These are phyloP conservation scores for Pecten maximus DNA, from an alignment of 2,888 invertebrate genomes.

Conservation along the genomic window DNA sequence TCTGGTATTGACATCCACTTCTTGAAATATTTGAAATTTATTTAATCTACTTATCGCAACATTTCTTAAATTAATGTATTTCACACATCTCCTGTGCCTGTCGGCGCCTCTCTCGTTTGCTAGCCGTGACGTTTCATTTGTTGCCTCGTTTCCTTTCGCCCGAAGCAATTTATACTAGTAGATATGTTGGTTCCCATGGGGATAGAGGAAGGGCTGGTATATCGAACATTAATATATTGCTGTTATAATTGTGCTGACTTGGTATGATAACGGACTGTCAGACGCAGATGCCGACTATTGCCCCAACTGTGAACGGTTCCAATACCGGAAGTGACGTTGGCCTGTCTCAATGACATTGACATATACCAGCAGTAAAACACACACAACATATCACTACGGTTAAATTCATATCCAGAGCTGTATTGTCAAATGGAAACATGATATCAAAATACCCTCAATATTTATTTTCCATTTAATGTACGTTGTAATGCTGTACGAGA, in stretches of 20 bases:
- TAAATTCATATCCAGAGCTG: too few species aligned
- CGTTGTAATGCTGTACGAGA: too few species aligned
- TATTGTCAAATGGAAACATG: too few species aligned
- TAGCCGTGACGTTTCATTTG: not conserved
- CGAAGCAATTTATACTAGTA: constrained; percentile 8
- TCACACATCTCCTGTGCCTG: not conserved
- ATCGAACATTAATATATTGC: constrained; percentile 22
- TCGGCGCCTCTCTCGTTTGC: not conserved
- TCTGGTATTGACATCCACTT: not conserved
- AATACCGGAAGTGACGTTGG: not conserved
- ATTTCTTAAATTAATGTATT: not conserved
- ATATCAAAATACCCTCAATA: too few species aligned
- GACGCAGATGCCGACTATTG: not conserved
- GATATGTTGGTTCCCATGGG: not conserved
- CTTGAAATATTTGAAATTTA: constrained; percentile 13
- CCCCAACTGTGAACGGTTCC: not conserved
- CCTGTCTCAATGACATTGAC: not conserved
- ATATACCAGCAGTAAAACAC: too few species aligned
- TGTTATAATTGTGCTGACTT: not conserved
- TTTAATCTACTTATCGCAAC: not conserved
- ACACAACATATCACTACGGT: too few species aligned
- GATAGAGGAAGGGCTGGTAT: not conserved
- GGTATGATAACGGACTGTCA: not conserved
- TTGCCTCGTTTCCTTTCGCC: not conserved
- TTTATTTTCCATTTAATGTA: too few species aligned